phyloP scores from a whole-genome alignment of 2,113 vertebrate genomes.

The Entelurus aequoreus region DNA sequence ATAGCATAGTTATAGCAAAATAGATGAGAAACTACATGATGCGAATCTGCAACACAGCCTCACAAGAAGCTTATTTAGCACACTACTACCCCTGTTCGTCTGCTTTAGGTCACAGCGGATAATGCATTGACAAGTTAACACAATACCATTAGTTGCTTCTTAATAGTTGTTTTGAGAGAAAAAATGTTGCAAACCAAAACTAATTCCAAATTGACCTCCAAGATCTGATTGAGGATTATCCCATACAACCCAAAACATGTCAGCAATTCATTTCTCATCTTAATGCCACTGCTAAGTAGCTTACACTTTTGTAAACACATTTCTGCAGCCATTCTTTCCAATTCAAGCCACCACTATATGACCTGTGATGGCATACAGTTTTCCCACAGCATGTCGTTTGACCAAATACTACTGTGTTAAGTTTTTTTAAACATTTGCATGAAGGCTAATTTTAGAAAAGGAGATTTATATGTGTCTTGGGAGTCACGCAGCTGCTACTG shows the following conservation, averaged over 20 bases:
- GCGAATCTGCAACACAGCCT: neutral
- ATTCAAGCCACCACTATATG: conserved; percentile 17
- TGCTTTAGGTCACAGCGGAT: neutral
- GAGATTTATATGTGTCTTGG: conserved; percentile 11
- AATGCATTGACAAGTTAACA: neutral
- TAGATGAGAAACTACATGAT: neutral
- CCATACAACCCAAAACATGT: conserved; percentile 44
- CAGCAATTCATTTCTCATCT: conserved; percentile 24
- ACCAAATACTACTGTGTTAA: conserved; percentile 1
- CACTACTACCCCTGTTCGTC: neutral
- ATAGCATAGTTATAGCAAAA: neutral
- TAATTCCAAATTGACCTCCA: conserved; percentile 29
- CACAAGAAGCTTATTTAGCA: neutral
- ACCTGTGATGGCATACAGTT: conserved; percentile 30
- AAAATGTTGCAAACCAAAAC: conserved; percentile 30
- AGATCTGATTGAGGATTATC: conserved; percentile 39
- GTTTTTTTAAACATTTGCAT: neutral
- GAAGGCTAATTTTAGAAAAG: conserved; percentile 1
- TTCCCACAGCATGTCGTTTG: conserved; percentile 22
- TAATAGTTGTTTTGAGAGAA: conserved; percentile 3
- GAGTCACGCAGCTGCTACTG: conserved; percentile 16
- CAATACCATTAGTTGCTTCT: neutral
- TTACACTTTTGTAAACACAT: conserved; percentile 51
- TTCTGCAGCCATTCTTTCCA: conserved; percentile 21
- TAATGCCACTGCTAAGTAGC: conserved; percentile 30